Base-by-base conservation (phyloP, 2,888 invertebrate species). In the Pegoplata infirma region DNA sequence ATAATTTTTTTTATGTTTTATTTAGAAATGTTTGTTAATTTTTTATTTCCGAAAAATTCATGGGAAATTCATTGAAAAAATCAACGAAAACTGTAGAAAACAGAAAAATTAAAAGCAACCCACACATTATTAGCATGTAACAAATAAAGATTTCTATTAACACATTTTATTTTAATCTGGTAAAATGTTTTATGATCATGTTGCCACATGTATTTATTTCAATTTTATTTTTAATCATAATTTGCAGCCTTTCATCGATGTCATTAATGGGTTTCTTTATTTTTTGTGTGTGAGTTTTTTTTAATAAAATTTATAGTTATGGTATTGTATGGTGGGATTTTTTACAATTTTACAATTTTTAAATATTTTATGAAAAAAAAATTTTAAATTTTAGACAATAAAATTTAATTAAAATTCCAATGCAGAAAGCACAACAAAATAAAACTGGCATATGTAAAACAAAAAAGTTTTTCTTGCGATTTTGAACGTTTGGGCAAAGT, bases 191-290 rank as follows among this genome's bases (percentile, higher is more conserved):
- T 55, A 68, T 63, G 36, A 8, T 32, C 49, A 61, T 61, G 55
- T 63, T 68, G 68, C 75, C 75, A 75, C 75, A 75, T 68, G 36
- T 49, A 40, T 55, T 75, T 61, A n/a, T n/a, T n/a, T n/a, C n/a
- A n/a, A n/a, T 36, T 59, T 74, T 32, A 16, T 46, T 5, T 23
- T 66, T 44, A 17, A 7, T 51, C 12, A 40, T 47, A 67, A 47
- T 63, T 56, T 40, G 63, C 63, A 49, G 61, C 56, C 68, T 76
- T 69, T 68, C 75, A 68, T 63, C 75, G 44, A 5, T 23, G 28
- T 16, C 67, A 61, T 74, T 75, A 61, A 55, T 55, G n/a, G 17
- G n/a, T n/a, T n/a, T n/a, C n/a, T n/a, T n/a, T n/a, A n/a, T n/a
- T n/a, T 36, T 71, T 44, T 40, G 16, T 21, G n/a, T 58, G 49